Percentiles rank a stretch among this genome's conserved stretches.
Evolutionary conservation across 1,140 invertebrate genomes (phyloP).

Genomic region (Triops cancriformis): DNA sequence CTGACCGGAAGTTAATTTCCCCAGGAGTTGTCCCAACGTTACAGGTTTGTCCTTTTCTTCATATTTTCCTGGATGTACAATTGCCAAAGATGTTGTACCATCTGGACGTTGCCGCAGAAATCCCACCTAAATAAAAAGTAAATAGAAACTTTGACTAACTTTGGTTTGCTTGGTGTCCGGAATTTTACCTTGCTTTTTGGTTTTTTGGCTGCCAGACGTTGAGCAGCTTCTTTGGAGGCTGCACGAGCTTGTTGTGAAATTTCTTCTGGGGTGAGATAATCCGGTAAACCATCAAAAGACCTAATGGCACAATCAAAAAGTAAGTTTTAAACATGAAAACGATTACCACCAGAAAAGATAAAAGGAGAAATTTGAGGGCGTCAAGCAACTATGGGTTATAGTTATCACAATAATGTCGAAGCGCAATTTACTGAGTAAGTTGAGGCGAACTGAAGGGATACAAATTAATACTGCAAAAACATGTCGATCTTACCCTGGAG

Average conservation of each 20-base stretch:
- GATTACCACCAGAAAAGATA: neutral
- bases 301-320: conserved; percentile 10
- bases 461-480: too few relatives aligned
- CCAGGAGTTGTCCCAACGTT: conserved; percentile 52
- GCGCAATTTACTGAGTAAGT: too few relatives aligned
- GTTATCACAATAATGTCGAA: too few relatives aligned
- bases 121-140: conserved; percentile 51
- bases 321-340: too few relatives aligned
- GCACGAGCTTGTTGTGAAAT: conserved; percentile 61
- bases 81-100: conserved; percentile 77
- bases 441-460: too few relatives aligned
- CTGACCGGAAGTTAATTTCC: conserved; percentile 42
- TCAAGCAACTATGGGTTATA: too few relatives aligned
- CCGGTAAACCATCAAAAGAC: conserved; percentile 63
- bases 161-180: too few relatives aligned
- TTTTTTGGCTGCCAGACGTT: conserved; percentile 51
- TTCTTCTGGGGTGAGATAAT: conserved; percentile 68
- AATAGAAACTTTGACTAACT: too few relatives aligned
- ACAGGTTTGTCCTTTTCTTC: conserved; percentile 64
- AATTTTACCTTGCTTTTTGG: conserved; percentile 41
- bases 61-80: conserved; percentile 66
- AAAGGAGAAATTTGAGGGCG: conserved; percentile 27
- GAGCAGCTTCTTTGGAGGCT: conserved; percentile 55
- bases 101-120: conserved; percentile 70
- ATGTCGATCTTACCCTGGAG: conserved; percentile 26